Evolutionary conservation across 2,888 invertebrate species (phyloP).

Genomic region (Leucoma salicis): DNA sequence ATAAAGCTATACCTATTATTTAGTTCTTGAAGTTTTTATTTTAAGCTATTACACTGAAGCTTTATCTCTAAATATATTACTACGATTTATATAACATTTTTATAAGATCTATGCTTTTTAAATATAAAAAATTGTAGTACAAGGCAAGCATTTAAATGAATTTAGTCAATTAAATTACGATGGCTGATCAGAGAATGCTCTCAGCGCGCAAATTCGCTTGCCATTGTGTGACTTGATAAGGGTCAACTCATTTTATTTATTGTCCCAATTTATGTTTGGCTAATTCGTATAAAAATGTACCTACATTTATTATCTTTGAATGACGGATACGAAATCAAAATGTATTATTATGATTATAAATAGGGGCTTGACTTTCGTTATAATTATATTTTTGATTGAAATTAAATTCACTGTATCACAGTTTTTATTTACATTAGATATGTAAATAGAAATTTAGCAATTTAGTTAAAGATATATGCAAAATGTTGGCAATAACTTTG

Average conservation of each 20-base stretch:
- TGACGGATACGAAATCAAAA: constrained; percentile 4
- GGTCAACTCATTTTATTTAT: constrained; percentile 50
- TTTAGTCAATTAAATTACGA: constrained; percentile 39
- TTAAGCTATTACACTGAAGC: no score
- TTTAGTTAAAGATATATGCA: no score
- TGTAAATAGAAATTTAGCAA: no score
- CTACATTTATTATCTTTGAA: constrained; percentile 11
- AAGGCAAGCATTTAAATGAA: constrained; percentile 17
- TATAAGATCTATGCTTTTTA: neutral
- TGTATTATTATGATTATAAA: no score
- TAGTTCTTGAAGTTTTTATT: no score
- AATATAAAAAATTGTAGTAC: neutral
- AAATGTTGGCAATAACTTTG: no score
- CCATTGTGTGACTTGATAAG: constrained; percentile 49
- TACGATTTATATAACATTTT: no score
- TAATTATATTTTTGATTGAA: no score
- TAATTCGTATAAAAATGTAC: constrained; percentile 23
- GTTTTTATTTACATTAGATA: no score
- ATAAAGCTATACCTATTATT: no score
- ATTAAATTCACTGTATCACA: no score
- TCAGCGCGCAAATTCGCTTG: constrained; percentile 41
- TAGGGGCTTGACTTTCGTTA: no score
- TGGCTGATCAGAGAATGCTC: constrained; percentile 39
- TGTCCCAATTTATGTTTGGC: constrained; percentile 30
- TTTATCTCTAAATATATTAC: neutral